Conservation (phyloP, 1,140 invertebrate species). For the Holcopasites calliopsidis region DNA sequence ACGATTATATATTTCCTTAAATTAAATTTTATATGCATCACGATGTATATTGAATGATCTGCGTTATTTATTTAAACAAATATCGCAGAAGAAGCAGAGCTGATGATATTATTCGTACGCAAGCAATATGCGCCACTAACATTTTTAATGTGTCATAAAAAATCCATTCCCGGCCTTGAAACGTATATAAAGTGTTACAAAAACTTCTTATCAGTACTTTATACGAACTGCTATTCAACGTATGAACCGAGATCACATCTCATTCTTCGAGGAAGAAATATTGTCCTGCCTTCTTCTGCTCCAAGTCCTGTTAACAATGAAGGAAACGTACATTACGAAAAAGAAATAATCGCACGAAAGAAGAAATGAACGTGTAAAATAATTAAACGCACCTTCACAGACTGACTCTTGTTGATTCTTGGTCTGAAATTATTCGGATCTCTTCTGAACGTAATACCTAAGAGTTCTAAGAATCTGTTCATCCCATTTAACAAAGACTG, state of each 20-base stretch:
- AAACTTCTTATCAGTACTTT: slow-evolving; percentile 46
- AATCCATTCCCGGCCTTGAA: slow-evolving; percentile 45
- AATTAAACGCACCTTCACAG: slow-evolving; percentile 89
- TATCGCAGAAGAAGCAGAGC: slow-evolving; percentile 13
- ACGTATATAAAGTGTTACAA: slow-evolving; percentile 59
- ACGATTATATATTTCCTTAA: background rate
- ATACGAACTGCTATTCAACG: slow-evolving; percentile 43
- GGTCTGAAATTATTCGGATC: slow-evolving; percentile 99
- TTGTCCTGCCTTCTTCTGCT: slow-evolving; percentile 98
- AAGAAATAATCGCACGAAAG: background rate
- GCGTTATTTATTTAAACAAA: slow-evolving; percentile 20
- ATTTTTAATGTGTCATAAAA: slow-evolving; percentile 31
- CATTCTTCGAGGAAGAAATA: slow-evolving; percentile 99
- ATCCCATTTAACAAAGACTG: slow-evolving; percentile 98
- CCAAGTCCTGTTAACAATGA: slow-evolving; percentile 88
- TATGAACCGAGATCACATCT: slow-evolving; percentile 44
- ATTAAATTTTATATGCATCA: slow-evolving; percentile 8
- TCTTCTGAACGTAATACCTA: slow-evolving; percentile 98
- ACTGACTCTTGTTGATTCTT: slow-evolving; percentile 97
- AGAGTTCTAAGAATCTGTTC: slow-evolving; percentile 98
- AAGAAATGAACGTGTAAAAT: background rate
- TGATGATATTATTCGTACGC: slow-evolving; percentile 15
- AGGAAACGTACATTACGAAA: slow-evolving; percentile 23
- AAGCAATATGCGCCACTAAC: slow-evolving; percentile 15
- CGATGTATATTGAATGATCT: background rate